Percentiles rank a stretch among this genome's conserved stretches.
These are phyloP conservation scores for Drosophila ezoana DNA, from an alignment of 2,888 invertebrate species.

Conservation along the genomic window DNA sequence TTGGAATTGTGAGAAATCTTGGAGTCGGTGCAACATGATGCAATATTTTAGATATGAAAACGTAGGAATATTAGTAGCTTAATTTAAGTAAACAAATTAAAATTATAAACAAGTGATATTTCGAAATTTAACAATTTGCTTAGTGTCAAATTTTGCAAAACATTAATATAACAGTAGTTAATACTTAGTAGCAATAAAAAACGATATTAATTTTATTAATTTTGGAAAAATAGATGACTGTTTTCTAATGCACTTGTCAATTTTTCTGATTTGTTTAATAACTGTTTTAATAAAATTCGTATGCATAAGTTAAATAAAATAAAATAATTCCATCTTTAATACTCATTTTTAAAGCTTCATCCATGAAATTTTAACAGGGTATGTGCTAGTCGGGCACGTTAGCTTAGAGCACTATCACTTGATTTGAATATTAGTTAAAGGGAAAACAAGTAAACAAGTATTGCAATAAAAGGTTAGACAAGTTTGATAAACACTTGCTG, in stretches of 20 bases:
- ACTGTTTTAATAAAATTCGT: background rate
- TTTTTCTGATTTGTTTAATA: conserved; percentile 65
- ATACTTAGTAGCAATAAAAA: conserved; percentile 1
- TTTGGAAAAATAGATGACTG: conserved; percentile 50
- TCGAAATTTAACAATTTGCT: conserved; percentile 8
- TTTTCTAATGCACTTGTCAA: conserved; percentile 72
- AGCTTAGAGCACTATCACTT: background rate
- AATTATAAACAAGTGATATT: conserved; percentile 26
- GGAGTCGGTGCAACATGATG: conserved; percentile 16
- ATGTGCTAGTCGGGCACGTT: background rate
- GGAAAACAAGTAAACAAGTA: background rate
- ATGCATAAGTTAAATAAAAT: background rate
- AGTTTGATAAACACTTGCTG: too few species aligned
- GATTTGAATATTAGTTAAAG: background rate
- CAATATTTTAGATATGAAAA: conserved; percentile 22
- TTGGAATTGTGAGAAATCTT: background rate
- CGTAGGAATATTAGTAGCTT: background rate
- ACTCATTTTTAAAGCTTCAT: too few species aligned
- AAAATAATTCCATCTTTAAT: too few species aligned
- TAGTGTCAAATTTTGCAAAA: conserved; percentile 12
- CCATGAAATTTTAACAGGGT: conserved; percentile 1
- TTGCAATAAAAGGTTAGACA: background rate
- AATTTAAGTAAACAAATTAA: background rate
- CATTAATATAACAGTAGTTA: background rate
- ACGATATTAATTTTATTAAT: conserved; percentile 2